A percentile compares a stretch with the other conserved stretches of the same genome.
These are phyloP conservation scores for Meandrusa payeni DNA, from an alignment of 2,888 invertebrate genomes.

Conservation along the genomic window DNA sequence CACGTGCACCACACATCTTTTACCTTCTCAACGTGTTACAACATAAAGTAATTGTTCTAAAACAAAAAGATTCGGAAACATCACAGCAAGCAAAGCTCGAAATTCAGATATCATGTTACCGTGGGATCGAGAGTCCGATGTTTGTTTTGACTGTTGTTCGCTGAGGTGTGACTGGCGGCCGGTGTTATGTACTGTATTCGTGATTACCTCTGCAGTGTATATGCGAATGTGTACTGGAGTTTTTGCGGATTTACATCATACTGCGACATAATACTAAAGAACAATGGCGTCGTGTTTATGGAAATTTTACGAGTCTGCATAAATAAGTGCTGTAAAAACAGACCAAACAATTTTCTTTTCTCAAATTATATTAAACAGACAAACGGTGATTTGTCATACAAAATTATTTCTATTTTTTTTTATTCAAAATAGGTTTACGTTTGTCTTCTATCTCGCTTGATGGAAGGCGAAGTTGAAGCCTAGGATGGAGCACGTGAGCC, in stretches of 20 bases:
- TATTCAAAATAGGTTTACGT: no score
- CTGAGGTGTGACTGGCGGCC: slow-evolving; percentile 46
- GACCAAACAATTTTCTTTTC: no score
- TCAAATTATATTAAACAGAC: no score
- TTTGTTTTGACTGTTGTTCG: slow-evolving; percentile 52
- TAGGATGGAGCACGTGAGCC: no score
- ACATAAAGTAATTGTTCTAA: slow-evolving; percentile 12
- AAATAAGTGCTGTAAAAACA: no score
- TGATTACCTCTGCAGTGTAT: slow-evolving; percentile 21
- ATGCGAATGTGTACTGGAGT: background rate
- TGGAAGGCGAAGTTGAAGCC: no score
- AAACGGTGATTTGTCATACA: no score
- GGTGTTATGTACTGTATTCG: slow-evolving; percentile 32
- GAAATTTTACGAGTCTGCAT: no score
- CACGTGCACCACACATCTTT: background rate
- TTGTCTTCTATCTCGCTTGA: no score
- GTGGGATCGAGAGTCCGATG: slow-evolving; percentile 41
- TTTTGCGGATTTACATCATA: background rate
- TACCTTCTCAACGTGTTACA: slow-evolving; percentile 3
- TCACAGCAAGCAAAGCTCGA: slow-evolving; percentile 34
- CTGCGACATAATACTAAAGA: no score
- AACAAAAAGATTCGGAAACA: slow-evolving; percentile 26
- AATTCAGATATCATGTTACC: slow-evolving; percentile 46
- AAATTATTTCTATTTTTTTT: no score
- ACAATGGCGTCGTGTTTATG: no score